Conservation (phyloP, 1,140 invertebrate genomes). For the Macrobrachium rosenbergii region DNA sequence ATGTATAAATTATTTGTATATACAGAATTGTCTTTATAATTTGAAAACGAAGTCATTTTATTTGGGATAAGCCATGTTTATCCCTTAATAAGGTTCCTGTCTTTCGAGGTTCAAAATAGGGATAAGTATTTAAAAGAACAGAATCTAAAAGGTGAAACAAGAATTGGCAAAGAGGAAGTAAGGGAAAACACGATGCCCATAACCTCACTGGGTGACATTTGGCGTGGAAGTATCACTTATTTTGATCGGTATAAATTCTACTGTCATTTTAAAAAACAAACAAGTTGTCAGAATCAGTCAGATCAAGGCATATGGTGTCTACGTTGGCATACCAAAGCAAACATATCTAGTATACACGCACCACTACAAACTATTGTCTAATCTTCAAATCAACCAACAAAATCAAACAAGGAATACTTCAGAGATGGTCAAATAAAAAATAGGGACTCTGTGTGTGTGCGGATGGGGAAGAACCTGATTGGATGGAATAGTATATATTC, state of each 20-base stretch:
- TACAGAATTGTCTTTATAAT: too few species aligned
- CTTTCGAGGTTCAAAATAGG: slow-evolving; percentile 40
- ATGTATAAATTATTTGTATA: too few species aligned
- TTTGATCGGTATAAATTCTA: slow-evolving; percentile 30
- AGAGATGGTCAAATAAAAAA: slow-evolving; percentile 66
- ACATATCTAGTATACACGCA: slow-evolving; percentile 54
- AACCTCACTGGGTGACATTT: slow-evolving; percentile 41
- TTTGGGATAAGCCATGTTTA: not conserved
- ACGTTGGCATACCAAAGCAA: slow-evolving; percentile 56
- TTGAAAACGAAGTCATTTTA: too few species aligned
- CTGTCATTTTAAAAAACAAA: slow-evolving; percentile 21
- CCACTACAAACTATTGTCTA: slow-evolving; percentile 56
- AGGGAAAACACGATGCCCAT: slow-evolving; percentile 44
- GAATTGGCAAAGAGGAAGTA: slow-evolving; percentile 29
- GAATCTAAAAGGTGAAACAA: slow-evolving; percentile 44
- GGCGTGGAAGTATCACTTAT: slow-evolving; percentile 8
- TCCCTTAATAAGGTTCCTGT: slow-evolving; percentile 25
- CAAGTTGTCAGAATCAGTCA: slow-evolving; percentile 42
- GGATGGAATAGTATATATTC: slow-evolving; percentile 50
- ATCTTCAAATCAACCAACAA: slow-evolving; percentile 57
- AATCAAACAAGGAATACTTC: slow-evolving; percentile 66
- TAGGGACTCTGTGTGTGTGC: slow-evolving; percentile 61
- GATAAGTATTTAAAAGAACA: slow-evolving; percentile 35
- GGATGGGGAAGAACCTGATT: slow-evolving; percentile 54
- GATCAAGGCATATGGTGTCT: slow-evolving; percentile 40